Evolutionary conservation across 2,888 invertebrate genomes (phyloP).

Genomic region (Patella depressa): DNA sequence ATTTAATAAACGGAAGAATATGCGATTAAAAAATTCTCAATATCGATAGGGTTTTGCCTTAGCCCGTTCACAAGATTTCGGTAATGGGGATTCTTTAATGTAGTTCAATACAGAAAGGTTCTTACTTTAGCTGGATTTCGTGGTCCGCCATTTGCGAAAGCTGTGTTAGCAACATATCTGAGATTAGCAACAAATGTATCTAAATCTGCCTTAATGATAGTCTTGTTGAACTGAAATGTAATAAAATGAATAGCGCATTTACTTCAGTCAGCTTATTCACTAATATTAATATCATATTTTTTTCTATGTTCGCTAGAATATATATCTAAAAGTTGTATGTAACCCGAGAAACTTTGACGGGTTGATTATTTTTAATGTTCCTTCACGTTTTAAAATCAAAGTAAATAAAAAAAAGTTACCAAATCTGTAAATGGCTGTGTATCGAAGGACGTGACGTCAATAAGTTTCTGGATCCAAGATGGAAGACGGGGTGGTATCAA

Average conservation of each 20-base stretch:
- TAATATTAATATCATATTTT: not conserved
- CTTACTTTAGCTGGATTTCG: slow-evolving; percentile 26
- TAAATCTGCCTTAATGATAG: slow-evolving; percentile 28
- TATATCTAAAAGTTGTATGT: not conserved
- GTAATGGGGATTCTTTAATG: too few species aligned
- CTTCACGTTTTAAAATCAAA: not conserved
- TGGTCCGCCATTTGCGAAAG: slow-evolving; percentile 21
- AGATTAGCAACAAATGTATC: slow-evolving; percentile 27
- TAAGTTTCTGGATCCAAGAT: slow-evolving; percentile 25
- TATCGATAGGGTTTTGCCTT: too few species aligned
- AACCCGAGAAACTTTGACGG: not conserved
- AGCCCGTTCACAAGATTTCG: too few species aligned
- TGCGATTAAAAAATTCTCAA: too few species aligned
- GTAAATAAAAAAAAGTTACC: slow-evolving; percentile 17
- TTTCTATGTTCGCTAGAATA: not conserved
- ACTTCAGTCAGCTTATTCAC: not conserved
- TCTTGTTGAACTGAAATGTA: slow-evolving; percentile 24
- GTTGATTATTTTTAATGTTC: not conserved
- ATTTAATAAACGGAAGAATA: too few species aligned
- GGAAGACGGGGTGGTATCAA: slow-evolving; percentile 26
- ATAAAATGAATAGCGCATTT: not conserved
- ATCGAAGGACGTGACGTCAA: slow-evolving; percentile 19
- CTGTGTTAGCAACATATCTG: slow-evolving; percentile 17
- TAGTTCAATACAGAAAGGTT: not conserved
- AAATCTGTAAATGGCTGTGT: slow-evolving; percentile 18